Conservation (phyloP, 1,140 invertebrate genomes). For the Zelostemma sp. region DNA sequence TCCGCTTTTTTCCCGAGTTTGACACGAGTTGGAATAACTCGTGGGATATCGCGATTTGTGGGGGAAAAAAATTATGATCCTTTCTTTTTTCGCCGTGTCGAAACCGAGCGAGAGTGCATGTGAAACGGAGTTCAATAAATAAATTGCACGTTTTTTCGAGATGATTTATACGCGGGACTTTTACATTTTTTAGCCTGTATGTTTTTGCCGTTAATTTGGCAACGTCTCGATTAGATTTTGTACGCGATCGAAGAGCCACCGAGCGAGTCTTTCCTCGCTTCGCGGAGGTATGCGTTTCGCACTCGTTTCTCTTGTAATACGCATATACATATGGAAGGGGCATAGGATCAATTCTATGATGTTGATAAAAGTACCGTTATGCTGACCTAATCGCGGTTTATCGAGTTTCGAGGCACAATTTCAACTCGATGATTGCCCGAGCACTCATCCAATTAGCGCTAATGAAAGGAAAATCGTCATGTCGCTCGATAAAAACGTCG, state of each 20-base stretch:
- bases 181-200: neutral
- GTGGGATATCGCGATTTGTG: slow-evolving; percentile 43
- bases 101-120: too few relatives aligned
- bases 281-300: slow-evolving; percentile 20
- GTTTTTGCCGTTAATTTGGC: slow-evolving; percentile 9
- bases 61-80: slow-evolving; percentile 34
- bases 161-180: neutral
- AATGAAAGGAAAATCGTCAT: slow-evolving; percentile 24
- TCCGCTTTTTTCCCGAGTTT: slow-evolving; percentile 16
- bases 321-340: slow-evolving; percentile 20
- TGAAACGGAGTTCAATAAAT: too few relatives aligned
- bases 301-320: slow-evolving; percentile 42
- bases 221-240: slow-evolving; percentile 30
- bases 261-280: slow-evolving; percentile 8
- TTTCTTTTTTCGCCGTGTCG: slow-evolving; percentile 23
- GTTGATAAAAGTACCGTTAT: slow-evolving; percentile 55
- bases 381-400: slow-evolving; percentile 56
- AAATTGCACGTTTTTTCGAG: too few relatives aligned
- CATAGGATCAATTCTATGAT: slow-evolving; percentile 43
- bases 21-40: slow-evolving; percentile 45
- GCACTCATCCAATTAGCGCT: slow-evolving; percentile 33
- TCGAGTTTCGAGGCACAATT: slow-evolving; percentile 38
- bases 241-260: slow-evolving; percentile 14
- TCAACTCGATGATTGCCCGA: slow-evolving; percentile 21
- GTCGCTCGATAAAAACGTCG: neutral